These are phyloP conservation scores for Aphyosemion australe DNA, from an alignment of 2,113 vertebrate species.

Conservation along the genomic window DNA sequence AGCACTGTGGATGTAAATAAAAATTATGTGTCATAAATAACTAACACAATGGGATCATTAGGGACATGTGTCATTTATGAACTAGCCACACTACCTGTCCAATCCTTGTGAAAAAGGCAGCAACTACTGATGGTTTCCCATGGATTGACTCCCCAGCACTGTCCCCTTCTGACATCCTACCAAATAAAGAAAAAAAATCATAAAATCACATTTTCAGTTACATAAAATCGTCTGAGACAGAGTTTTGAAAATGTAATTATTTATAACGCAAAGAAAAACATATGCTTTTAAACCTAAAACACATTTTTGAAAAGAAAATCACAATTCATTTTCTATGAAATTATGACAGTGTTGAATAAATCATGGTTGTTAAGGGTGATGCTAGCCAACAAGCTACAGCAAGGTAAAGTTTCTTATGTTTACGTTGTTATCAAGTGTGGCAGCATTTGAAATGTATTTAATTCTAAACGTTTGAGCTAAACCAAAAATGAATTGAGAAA, in stretches of 20 bases:
- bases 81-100: slow-evolving; percentile 86
- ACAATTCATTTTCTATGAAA: too few species aligned
- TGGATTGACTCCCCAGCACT: slow-evolving; percentile 95
- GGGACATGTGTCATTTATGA: slow-evolving; percentile 30
- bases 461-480: not conserved
- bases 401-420: not conserved
- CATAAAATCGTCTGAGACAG: not conserved
- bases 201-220: not conserved
- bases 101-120: slow-evolving; percentile 90
- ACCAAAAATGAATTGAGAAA: not conserved
- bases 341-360: too few species aligned
- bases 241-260: too few species aligned
- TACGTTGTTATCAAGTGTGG: not conserved
- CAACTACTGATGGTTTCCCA: slow-evolving; percentile 91
- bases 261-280: too few species aligned
- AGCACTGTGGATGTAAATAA: not conserved
- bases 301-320: too few species aligned
- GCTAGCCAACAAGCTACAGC: too few species aligned
- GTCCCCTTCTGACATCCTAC: slow-evolving; percentile 98
- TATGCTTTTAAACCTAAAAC: too few species aligned
- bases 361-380: too few species aligned
- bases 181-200: slow-evolving; percentile 50
- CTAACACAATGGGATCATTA: not conserved
- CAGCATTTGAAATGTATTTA: not conserved
- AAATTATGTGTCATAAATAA: not conserved